phyloP scores from a whole-genome alignment of 2,113 vertebrate species.

The Xenus cinereus region DNA sequence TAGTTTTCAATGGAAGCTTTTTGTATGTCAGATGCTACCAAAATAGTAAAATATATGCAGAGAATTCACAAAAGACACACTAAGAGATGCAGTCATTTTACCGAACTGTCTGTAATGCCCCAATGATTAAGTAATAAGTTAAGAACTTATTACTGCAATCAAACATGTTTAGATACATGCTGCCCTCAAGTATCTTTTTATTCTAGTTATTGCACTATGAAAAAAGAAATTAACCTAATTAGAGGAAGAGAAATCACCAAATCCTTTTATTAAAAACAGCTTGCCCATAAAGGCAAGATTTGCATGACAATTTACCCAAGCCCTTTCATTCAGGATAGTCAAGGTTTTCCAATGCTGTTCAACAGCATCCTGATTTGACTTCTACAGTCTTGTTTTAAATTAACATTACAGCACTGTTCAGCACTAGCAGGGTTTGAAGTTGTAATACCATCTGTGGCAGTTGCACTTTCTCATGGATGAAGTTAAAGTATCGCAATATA shows the following conservation, averaged over 20 bases:
- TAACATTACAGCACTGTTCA: background rate
- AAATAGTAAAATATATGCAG: background rate
- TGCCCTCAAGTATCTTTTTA: background rate
- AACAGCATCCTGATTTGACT: background rate
- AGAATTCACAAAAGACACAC: slow-evolving; percentile 27
- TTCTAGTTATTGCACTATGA: background rate
- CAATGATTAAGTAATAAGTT: slow-evolving; percentile 29
- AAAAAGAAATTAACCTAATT: slow-evolving; percentile 43
- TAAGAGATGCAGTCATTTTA: background rate
- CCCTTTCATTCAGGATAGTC: background rate
- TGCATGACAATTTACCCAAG: background rate
- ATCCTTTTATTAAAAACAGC: background rate
- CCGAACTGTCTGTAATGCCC: slow-evolving; percentile 39
- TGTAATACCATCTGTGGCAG: background rate
- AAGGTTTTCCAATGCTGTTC: background rate
- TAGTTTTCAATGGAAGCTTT: slow-evolving; percentile 33
- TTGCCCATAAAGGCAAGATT: background rate
- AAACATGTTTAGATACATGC: slow-evolving; percentile 33
- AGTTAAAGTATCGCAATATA: background rate
- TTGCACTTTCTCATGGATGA: background rate
- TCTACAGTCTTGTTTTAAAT: background rate
- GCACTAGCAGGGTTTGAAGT: background rate
- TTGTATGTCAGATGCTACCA: slow-evolving; percentile 12
- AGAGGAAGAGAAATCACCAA: slow-evolving; percentile 21
- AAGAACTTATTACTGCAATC: slow-evolving; percentile 38